These are phyloP conservation scores for Meleagris gallopavo DNA, from an alignment of 2,113 vertebrate genomes.

Conservation along the genomic window DNA sequence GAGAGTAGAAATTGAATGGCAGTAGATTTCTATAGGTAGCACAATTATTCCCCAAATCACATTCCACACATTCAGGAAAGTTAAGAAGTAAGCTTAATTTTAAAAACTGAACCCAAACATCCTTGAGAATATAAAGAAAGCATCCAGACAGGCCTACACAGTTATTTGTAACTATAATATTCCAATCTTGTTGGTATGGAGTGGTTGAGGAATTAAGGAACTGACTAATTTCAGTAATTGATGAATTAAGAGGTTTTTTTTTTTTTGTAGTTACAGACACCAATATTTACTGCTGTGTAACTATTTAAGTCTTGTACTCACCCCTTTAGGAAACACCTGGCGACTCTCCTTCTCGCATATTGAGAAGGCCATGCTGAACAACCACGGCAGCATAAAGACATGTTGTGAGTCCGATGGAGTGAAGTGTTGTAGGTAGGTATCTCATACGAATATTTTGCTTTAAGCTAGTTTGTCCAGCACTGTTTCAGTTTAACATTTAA, in stretches of 20 bases:
- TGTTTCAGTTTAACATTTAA: background rate
- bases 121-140: background rate
- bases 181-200: background rate
- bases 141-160: background rate
- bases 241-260: background rate
- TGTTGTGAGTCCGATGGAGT: conserved; percentile 79
- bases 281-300: background rate
- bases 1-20: background rate
- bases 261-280: background rate
- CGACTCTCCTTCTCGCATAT: conserved; percentile 88
- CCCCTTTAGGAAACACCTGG: conserved; percentile 82
- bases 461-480: background rate
- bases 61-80: background rate
- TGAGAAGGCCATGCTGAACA: conserved; percentile 83
- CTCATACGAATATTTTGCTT: background rate
- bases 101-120: background rate
- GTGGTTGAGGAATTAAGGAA: background rate
- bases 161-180: background rate
- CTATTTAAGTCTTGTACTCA: background rate
- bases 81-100: background rate
- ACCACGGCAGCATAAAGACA: conserved; percentile 81
- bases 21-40: background rate
- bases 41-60: background rate
- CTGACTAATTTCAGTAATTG: background rate
- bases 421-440: conserved; percentile 86